A percentile compares a stretch with the other conserved stretches of the same genome.
Conservation (phyloP, 1,140 invertebrate species). For the Hetaerina americana region DNA sequence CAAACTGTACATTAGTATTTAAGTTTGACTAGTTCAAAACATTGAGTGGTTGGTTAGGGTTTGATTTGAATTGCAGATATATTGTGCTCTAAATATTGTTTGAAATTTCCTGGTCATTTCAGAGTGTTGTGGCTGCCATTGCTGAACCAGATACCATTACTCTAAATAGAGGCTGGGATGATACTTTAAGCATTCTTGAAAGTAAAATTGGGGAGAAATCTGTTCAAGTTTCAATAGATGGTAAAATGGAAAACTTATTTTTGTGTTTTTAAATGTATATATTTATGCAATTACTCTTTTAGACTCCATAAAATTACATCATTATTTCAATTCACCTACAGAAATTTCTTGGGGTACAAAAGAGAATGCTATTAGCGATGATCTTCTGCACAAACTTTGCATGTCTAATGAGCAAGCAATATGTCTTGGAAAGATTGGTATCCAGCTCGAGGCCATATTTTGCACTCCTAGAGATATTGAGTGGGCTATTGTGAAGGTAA, state of each 20-base stretch:
- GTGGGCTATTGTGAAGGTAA: slow-evolving; percentile 46
- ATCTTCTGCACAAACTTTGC: slow-evolving; percentile 7
- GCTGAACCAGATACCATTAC: slow-evolving; percentile 60
- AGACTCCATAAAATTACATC: too few species aligned
- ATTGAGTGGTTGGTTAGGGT: too few species aligned
- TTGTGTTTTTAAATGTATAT: too few species aligned
- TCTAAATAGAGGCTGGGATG: slow-evolving; percentile 34
- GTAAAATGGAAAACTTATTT: too few species aligned
- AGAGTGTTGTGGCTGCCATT: slow-evolving; percentile 62
- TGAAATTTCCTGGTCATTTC: slow-evolving; percentile 23
- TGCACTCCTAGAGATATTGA: slow-evolving; percentile 59
- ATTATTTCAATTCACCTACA: too few species aligned
- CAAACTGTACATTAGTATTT: too few species aligned
- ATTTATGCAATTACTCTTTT: too few species aligned
- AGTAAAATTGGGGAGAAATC: slow-evolving; percentile 42
- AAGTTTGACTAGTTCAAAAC: too few species aligned
- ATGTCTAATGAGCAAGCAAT: slow-evolving; percentile 15
- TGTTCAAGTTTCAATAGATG: slow-evolving; percentile 30
- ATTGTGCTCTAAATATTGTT: too few species aligned
- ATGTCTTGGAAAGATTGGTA: slow-evolving; percentile 29
- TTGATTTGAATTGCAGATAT: too few species aligned
- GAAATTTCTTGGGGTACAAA: slow-evolving; percentile 18
- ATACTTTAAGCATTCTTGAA: slow-evolving; percentile 32
- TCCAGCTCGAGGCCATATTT: slow-evolving; percentile 47
- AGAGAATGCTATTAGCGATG: background rate